These are phyloP conservation scores for Aphidius gifuensis DNA, from an alignment of 1,140 invertebrate species.

Conservation along the genomic window DNA sequence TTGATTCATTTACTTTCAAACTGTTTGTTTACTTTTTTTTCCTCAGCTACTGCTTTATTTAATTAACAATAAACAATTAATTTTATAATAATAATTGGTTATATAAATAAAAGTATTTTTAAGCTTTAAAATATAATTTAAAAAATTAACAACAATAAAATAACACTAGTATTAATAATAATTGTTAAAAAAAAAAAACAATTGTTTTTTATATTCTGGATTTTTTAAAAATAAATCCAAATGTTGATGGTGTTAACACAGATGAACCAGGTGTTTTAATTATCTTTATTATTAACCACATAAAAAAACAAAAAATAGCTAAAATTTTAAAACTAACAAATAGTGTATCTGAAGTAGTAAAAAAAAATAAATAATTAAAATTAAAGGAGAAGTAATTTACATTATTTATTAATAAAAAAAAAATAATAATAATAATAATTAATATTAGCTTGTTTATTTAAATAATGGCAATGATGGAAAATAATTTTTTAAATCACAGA, in stretches of 20 bases:
- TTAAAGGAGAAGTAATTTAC: neutral
- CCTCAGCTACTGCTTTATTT: too few relatives aligned
- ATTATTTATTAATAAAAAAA: neutral
- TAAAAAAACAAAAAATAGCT: neutral
- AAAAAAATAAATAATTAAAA: constrained; percentile 17
- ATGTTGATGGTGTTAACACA: constrained; percentile 8
- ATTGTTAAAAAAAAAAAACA: too few relatives aligned
- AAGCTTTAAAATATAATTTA: too few relatives aligned
- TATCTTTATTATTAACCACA: constrained; percentile 4
- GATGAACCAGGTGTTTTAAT: constrained; percentile 7
- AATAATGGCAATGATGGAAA: neutral
- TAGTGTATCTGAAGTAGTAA: constrained; percentile 35
- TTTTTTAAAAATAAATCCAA: too few relatives aligned
- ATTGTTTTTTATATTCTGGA: too few relatives aligned
- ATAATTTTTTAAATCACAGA: constrained; percentile 46
- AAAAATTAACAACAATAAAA: too few relatives aligned
- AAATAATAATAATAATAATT: constrained; percentile 9
- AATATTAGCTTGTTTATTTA: neutral
- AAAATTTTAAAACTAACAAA: constrained; percentile 18
- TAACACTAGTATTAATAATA: too few relatives aligned
- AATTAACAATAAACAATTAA: too few relatives aligned
- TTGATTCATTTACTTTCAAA: too few relatives aligned
- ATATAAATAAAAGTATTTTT: too few relatives aligned
- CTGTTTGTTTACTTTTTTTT: too few relatives aligned
- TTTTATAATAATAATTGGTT: too few relatives aligned